Base-by-base conservation (phyloP, 2,797 vertebrate genomes). In the Anolis apletophallus region DNA sequence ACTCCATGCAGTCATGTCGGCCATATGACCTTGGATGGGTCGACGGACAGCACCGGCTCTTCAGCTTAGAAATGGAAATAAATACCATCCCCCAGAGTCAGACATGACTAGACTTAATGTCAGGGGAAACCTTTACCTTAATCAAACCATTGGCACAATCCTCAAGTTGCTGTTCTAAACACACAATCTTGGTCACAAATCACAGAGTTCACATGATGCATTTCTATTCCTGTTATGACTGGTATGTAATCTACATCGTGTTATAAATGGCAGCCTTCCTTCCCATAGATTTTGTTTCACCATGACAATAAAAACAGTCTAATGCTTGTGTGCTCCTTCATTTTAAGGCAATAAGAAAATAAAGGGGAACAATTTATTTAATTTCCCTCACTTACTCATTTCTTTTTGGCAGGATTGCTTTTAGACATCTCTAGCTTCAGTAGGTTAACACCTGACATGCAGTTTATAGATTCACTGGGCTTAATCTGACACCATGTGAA, bases 181-280 rank as follows among this genome's bases (percentile, higher is more conserved):
- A 54, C 13, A 9, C 13, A 55, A n/a, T n/a, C n/a, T n/a, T n/a
- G n/a, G n/a, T n/a, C n/a, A 93, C 83, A 69, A 16, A 68, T 82
- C 81, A 82, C 68, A 89, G 88, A 94, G 86, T 83, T 82, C 81
- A 82, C 68, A 89, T 89, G 94, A 87, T 83, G 78, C 69, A 79
- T 88, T 72, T 82, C 92, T 81, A 93, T 92, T 91, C 89, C 90
- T 93, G 80, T 81, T 80, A 55, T 85, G 89, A 86, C 69, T 36
- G 76, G 68, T 85, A 50, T 85, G 92, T 95, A 93, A 94, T 90
- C 94, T 88, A 32, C 59, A 68, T 87, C 88, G 93, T 93, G 94
- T 96, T 91, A 91, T 92, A 93, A 95, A 95, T 92, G 90, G 93
- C 91, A 61, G 80, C 76, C 84, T 86, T 85, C 78, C 79, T 80